A percentile compares a stretch with the other conserved stretches of the same genome.
phyloP scores from a whole-genome alignment of 2,888 invertebrate species.

The Limnephilus lunatus region DNA sequence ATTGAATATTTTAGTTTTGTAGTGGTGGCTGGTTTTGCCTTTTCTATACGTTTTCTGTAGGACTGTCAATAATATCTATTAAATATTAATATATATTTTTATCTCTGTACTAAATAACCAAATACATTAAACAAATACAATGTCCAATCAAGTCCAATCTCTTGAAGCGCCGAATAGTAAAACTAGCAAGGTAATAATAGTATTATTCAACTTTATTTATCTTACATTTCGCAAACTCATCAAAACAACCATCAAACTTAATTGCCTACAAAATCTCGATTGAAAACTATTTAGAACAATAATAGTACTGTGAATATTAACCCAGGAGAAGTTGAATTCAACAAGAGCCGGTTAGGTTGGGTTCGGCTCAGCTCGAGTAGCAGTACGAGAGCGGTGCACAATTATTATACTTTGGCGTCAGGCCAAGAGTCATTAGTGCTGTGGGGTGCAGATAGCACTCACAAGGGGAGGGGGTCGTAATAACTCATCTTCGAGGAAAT shows the following conservation, averaged over 20 bases:
- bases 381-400: conserved; percentile 53
- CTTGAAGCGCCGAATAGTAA: neutral
- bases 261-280: neutral
- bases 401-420: conserved; percentile 63
- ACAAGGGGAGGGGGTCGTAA: conserved; percentile 7
- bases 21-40: neutral
- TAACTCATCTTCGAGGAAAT: conserved; percentile 44
- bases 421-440: conserved; percentile 63
- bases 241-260: neutral
- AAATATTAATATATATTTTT: no score
- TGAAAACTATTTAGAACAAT: neutral
- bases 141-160: neutral
- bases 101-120: neutral
- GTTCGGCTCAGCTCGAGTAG: conserved; percentile 32
- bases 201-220: neutral
- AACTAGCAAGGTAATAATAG: neutral
- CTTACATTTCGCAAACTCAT: neutral
- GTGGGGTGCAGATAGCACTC: conserved; percentile 45
- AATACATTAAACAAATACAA: neutral
- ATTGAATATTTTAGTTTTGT: no score
- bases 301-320: neutral
- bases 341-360: neutral
- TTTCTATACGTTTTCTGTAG: neutral
- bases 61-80: no score
- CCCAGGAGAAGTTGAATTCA: neutral